phyloP scores from a whole-genome alignment of 2,888 invertebrate species.

The Ochropleura leucogaster region DNA sequence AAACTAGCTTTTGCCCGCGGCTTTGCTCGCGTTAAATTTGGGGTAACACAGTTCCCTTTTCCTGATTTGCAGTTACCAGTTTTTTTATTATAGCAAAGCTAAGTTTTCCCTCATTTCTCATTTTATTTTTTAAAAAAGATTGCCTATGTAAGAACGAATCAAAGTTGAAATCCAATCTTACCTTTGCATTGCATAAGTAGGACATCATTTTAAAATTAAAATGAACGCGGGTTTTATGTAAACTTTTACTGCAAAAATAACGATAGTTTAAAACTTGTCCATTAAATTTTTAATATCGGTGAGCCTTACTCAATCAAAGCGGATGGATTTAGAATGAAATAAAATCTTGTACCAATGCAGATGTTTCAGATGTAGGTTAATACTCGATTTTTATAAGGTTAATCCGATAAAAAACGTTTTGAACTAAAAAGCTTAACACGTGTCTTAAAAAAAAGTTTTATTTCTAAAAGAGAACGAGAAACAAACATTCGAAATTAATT shows the following conservation, averaged over 20 bases:
- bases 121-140: no score
- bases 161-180: not conserved
- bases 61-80: no score
- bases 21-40: no score
- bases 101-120: no score
- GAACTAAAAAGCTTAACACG: not conserved
- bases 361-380: slow-evolving; percentile 53
- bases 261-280: slow-evolving; percentile 6
- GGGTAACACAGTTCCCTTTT: no score
- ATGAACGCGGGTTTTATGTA: not conserved
- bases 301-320: slow-evolving; percentile 49
- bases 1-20: no score
- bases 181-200: not conserved
- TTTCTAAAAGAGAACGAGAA: not conserved
- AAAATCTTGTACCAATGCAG: slow-evolving; percentile 47
- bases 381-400: slow-evolving; percentile 42
- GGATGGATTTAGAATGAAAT: slow-evolving; percentile 51
- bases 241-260: slow-evolving; percentile 32
- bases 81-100: no score
- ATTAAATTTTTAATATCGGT: slow-evolving; percentile 38
- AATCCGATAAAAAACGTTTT: slow-evolving; percentile 15
- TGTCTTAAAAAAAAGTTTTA: not conserved
- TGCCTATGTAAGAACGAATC: not conserved
- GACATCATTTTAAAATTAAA: not conserved
- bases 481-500: slow-evolving; percentile 3